Percentiles rank a stretch among this genome's conserved stretches.
Conservation (phyloP, 2,797 vertebrate species). For the Melanotaenia boesemani region DNA sequence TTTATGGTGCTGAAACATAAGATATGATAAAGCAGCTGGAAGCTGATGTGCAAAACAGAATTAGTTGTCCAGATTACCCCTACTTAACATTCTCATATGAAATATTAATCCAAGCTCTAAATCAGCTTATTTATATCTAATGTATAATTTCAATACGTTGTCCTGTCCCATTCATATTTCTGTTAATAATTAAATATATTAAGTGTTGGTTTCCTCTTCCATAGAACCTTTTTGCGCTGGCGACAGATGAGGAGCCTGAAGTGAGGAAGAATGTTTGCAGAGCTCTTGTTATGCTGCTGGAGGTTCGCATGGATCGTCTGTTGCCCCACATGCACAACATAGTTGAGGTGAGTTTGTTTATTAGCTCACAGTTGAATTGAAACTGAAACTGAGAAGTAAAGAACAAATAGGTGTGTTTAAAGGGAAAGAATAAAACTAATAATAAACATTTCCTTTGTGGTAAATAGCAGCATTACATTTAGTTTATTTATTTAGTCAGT, state of each 20-base stretch:
- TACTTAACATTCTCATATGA: background rate
- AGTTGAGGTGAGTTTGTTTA: constrained; percentile 84
- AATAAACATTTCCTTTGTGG: background rate
- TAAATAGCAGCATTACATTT: background rate
- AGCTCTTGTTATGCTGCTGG: constrained; percentile 94
- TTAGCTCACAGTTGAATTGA: no score
- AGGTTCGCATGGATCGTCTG: constrained; percentile 93
- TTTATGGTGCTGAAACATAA: background rate
- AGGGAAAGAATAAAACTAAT: no score
- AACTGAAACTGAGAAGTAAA: background rate
- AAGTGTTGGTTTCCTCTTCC: background rate
- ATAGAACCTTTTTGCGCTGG: constrained; percentile 93
- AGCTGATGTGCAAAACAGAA: background rate
- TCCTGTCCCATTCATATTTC: background rate
- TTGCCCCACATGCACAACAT: constrained; percentile 97
- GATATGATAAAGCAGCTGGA: background rate
- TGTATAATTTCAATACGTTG: background rate
- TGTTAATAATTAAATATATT: background rate
- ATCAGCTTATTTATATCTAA: background rate
- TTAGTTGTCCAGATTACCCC: background rate
- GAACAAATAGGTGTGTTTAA: background rate
- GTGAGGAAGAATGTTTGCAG: constrained; percentile 95
- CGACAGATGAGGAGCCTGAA: constrained; percentile 92
- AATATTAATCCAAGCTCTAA: background rate
- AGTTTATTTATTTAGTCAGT: background rate